These are phyloP conservation scores for Helarctos malayanus DNA, from an alignment of 2,797 vertebrate genomes.

Conservation along the genomic window DNA sequence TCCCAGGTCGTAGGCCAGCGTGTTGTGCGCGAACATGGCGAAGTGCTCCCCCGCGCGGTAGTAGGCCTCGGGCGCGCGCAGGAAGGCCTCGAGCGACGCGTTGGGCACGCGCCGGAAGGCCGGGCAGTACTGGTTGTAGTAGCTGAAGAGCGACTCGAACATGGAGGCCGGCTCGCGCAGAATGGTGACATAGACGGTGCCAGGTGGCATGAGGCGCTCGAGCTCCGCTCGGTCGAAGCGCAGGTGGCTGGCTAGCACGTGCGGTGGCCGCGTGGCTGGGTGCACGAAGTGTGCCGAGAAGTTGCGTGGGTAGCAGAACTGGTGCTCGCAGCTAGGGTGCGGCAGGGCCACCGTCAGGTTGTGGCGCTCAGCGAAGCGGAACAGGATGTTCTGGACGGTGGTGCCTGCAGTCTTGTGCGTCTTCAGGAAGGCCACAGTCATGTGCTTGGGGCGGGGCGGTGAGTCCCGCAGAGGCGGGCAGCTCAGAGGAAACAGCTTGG, in stretches of 20 bases:
- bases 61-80: constrained; percentile 90
- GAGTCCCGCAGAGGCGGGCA: constrained; percentile 86
- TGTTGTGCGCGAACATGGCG: constrained; percentile 94
- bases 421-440: constrained; percentile 94
- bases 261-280: constrained; percentile 91
- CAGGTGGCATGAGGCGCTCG: constrained; percentile 91
- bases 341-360: constrained; percentile 94
- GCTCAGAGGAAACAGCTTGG: constrained; percentile 88
- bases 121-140: constrained; percentile 93
- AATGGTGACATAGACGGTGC: constrained; percentile 93
- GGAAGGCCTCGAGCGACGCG: constrained; percentile 92
- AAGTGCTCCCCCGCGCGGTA: constrained; percentile 91
- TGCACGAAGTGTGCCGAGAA: constrained; percentile 93
- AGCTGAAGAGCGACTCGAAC: constrained; percentile 95
- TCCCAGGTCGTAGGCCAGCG: constrained; percentile 93
- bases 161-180: constrained; percentile 93
- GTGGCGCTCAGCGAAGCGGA: constrained; percentile 94
- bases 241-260: constrained; percentile 93
- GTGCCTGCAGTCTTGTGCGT: constrained; percentile 95
- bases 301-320: constrained; percentile 94
- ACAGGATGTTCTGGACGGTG: constrained; percentile 95
- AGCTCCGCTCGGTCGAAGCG: constrained; percentile 91
- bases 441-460: constrained; percentile 90
- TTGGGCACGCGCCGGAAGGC: constrained; percentile 93
- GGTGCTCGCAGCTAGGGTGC: constrained; percentile 91